Evolutionary conservation across 2,888 invertebrate species (phyloP), one percentile per base, ranked within the genome.

Genomic region (Hecatera dysodea): DNA sequence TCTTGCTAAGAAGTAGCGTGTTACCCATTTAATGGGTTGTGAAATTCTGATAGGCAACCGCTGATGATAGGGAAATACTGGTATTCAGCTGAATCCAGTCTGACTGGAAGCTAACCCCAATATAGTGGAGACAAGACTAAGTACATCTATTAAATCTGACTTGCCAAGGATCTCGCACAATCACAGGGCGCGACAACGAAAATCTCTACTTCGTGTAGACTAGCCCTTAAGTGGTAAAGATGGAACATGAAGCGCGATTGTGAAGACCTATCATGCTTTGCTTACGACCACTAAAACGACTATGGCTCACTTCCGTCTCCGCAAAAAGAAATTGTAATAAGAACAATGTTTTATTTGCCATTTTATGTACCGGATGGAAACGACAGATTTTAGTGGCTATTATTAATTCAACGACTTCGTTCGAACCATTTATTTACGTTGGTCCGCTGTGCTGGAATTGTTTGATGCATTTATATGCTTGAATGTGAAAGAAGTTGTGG

Each of bases 281-380:
- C 85, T 89, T 86, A 85, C 82, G 83, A 83, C 81, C 84, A 83
- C 83, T 89, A 87, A 90, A 90, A 87, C 55, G 76, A 75, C 80
- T 48, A 24, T 61, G 50, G 33, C 78, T 72, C 71, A 65, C 69
- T 78, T 81, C 75, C 75, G 68, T 69, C 78, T 77, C 68, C 57
- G 61, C 76, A 80, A 77, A 82, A 82, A 82, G 81, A 78, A 81
- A 75, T 78, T 80, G 78, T 71, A 78, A 85, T 81, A 80, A 81
- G 71, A 74, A 78, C 76, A 74, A 85, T 80, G 78, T 84, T 86
- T 83, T 82, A 85, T 85, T 74, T 48, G 48, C 60, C 59, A 62
- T 71, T 85, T 85, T 80, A 85, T 75, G 73, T 67, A 72, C 57
- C 42, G 52, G 63, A 65, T 71, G 60, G 71, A 69, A 80, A 68